Evolutionary conservation across 2,888 invertebrate genomes (phyloP).

Genomic region (Drosophila tanythrix): DNA sequence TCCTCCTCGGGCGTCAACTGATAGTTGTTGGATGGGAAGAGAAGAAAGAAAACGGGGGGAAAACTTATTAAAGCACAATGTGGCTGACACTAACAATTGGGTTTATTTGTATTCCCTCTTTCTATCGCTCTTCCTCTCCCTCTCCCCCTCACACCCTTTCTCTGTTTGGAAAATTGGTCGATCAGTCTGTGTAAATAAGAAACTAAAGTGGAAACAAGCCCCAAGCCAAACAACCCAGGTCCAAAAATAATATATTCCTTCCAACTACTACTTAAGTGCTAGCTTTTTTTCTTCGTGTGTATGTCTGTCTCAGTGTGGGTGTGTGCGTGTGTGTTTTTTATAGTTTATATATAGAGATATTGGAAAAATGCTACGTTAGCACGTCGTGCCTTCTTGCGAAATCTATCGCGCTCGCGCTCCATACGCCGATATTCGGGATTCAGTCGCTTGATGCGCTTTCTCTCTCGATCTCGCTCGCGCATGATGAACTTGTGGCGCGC

Average conservation of each 20-base stretch:
- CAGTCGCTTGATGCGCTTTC: constrained; percentile 78
- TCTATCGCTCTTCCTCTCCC: background rate
- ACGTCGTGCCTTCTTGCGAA: constrained; percentile 81
- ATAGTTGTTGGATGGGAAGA: constrained; percentile 48
- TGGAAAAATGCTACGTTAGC: constrained; percentile 81
- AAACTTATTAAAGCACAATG: constrained; percentile 63
- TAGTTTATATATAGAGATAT: constrained; percentile 57
- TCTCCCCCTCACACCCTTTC: background rate
- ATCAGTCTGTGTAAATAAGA: constrained; percentile 25
- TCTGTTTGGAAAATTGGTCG: constrained; percentile 20
- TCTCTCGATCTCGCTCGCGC: constrained; percentile 79
- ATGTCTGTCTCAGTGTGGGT: constrained; percentile 10
- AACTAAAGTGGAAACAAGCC: constrained; percentile 4
- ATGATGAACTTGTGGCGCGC: constrained; percentile 80
- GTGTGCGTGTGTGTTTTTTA: constrained; percentile 34
- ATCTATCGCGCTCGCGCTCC: constrained; percentile 80
- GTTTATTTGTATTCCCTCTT: constrained; percentile 28
- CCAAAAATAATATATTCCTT: background rate
- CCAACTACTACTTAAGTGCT: constrained; percentile 26
- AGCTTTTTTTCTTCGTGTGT: constrained; percentile 11
- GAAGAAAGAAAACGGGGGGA: constrained; percentile 40
- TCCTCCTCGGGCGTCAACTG: constrained; percentile 83
- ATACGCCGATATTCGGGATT: constrained; percentile 80
- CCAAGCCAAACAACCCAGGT: constrained; percentile 16
- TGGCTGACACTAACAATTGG: constrained; percentile 42